Base-by-base conservation (phyloP, 1,140 invertebrate genomes). In the Caerostris extrusa region DNA sequence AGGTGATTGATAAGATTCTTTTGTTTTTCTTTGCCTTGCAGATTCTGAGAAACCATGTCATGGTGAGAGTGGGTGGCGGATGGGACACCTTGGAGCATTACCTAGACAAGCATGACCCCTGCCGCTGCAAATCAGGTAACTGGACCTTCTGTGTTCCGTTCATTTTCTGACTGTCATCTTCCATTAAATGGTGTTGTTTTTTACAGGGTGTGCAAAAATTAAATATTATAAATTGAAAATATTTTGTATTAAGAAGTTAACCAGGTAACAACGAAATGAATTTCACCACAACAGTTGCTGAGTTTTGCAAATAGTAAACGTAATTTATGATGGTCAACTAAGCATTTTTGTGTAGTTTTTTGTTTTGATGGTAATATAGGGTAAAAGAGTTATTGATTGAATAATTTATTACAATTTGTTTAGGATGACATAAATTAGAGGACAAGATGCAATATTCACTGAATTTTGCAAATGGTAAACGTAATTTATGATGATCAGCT, bases 31-130 rank as follows among this genome's bases (percentile, higher is more conserved):
- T 57, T 85, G 95, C 53, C 85, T 95, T 96, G 19, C 96, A 98
- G 98, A 98, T 99, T 95, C 96, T 99, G 50, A 97, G 98, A 55
- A 99, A 98, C 94, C 98, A 99, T 97, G 98, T 99, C 89, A 99
- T 99, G 99, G 98, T 99, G 19, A 97, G 98, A 94, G 98, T 99
- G 5, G 99, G 99, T 0, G 98, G 98, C 6, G 98, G 98, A 56
- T 99, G 98, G 98, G 98, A 99, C 96, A 99, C 98, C 0, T 96
- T 99, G 55, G 97, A 98, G 95, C 98, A 99, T 96, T 99, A 99
- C 96, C 96, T 99, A 95, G 98, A 99, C 96, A 99, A 99, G 96
- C 98, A 99, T 95, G 99, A 99, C 96, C 98, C 98, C 0, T 99
- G 99, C 96, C 97, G 98, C 83, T 99, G 98, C 96, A 97, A 97